Percentiles rank a stretch among this genome's conserved stretches.
phyloP scores from a whole-genome alignment of 2,888 invertebrate genomes.

The Altica lythri region DNA sequence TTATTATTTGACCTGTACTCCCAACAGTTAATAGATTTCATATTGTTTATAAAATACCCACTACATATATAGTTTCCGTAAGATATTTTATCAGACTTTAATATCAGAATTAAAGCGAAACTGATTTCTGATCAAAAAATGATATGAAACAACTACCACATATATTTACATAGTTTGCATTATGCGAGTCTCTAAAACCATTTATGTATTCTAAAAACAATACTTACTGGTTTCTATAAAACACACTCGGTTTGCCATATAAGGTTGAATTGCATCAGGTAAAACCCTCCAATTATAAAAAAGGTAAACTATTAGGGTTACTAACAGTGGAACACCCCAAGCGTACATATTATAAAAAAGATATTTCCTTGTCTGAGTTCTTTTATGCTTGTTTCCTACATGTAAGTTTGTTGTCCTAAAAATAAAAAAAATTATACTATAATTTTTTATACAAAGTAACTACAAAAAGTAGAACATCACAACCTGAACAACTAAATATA shows the following conservation, averaged over 20 bases:
- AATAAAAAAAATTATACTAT: not conserved
- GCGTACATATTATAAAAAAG: slow-evolving; percentile 71
- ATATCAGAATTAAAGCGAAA: no score
- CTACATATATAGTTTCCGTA: no score
- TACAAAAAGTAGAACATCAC: no score
- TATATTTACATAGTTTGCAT: no score
- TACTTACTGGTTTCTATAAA: slow-evolving; percentile 65
- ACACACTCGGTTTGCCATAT: slow-evolving; percentile 64
- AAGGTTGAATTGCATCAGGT: slow-evolving; percentile 60
- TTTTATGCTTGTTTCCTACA: slow-evolving; percentile 56
- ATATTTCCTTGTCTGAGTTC: slow-evolving; percentile 63
- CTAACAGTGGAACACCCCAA: slow-evolving; percentile 67
- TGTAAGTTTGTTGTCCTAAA: slow-evolving; percentile 36
- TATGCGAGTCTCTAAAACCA: not conserved
- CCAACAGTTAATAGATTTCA: no score
- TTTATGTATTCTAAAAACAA: not conserved
- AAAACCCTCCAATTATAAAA: slow-evolving; percentile 61
- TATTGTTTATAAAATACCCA: no score
- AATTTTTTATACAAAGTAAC: no score
- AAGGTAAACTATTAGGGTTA: slow-evolving; percentile 63
- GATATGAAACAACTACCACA: no score
- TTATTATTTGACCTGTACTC: no score
- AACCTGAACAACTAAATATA: no score
- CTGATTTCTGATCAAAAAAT: no score
- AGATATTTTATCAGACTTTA: no score